A percentile compares a stretch with the other conserved stretches of the same genome.
Conservation (phyloP, 2,888 invertebrate species). For the Psylliodes chrysocephalus region DNA sequence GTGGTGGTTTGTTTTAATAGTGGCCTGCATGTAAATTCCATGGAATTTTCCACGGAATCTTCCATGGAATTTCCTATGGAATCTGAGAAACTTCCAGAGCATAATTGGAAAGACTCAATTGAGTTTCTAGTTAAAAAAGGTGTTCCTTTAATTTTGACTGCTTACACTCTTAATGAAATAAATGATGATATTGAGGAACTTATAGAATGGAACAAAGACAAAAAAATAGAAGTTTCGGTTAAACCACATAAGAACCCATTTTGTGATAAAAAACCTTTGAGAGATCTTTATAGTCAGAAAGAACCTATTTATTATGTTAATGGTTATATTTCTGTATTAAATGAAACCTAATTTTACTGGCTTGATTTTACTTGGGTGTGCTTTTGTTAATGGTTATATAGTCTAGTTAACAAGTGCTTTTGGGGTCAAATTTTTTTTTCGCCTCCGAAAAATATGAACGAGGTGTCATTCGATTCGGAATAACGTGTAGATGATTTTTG, state of each 20-base stretch:
- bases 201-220: constrained; percentile 21
- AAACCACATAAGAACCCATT: constrained; percentile 52
- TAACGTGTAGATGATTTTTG: too few relatives aligned
- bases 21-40: constrained; percentile 55
- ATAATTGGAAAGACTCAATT: constrained; percentile 55
- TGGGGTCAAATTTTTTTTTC: too few relatives aligned
- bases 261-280: constrained; percentile 51
- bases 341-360: too few relatives aligned
- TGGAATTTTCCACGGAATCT: constrained; percentile 1
- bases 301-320: constrained; percentile 55
- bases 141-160: constrained; percentile 55
- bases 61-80: constrained; percentile 7
- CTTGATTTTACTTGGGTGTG: too few relatives aligned
- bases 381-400: too few relatives aligned
- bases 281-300: constrained; percentile 51
- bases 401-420: too few relatives aligned
- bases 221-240: constrained; percentile 39
- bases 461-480: too few relatives aligned
- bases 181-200: constrained; percentile 48
- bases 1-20: constrained; percentile 58
- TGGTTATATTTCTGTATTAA: constrained; percentile 48
- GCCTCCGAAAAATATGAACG: too few relatives aligned
- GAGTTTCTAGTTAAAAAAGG: constrained; percentile 44
- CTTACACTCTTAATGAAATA: constrained; percentile 56
- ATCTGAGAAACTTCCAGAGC: too few relatives aligned